A percentile compares a stretch with the other conserved stretches of the same genome.
Evolutionary conservation across 1,140 invertebrate genomes (phyloP).

Genomic region (Goniozus legneri): DNA sequence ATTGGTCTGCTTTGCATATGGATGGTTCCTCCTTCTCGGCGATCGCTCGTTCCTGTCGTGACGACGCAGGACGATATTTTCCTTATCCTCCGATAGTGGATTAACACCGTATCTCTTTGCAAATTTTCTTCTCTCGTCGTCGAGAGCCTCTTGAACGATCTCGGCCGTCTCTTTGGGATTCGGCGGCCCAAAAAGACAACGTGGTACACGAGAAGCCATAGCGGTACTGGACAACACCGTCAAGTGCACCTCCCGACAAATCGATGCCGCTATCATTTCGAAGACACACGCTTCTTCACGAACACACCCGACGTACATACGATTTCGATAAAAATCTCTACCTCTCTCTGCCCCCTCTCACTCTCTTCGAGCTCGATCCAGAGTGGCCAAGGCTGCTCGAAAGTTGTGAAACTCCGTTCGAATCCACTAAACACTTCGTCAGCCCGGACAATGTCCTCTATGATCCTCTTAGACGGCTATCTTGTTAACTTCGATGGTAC

Average conservation of each 20-base stretch:
- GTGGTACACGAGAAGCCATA: slow-evolving; percentile 41
- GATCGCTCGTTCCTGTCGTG: slow-evolving; percentile 27
- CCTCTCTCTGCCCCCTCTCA: neutral
- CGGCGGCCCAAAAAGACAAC: slow-evolving; percentile 44
- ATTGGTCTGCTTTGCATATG: slow-evolving; percentile 45
- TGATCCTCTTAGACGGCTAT: neutral
- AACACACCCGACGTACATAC: neutral
- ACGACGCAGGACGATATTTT: slow-evolving; percentile 34
- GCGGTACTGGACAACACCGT: slow-evolving; percentile 30
- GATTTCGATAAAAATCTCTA: too few species aligned
- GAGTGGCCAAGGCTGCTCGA: too few species aligned
- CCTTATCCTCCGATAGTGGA: slow-evolving; percentile 44
- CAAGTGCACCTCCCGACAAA: slow-evolving; percentile 44
- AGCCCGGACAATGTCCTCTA: too few species aligned
- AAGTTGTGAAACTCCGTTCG: neutral
- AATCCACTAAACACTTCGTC: neutral
- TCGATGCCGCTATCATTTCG: slow-evolving; percentile 45
- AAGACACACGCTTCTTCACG: neutral
- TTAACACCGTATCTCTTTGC: slow-evolving; percentile 45
- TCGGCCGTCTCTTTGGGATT: slow-evolving; percentile 43
- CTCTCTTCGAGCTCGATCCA: neutral
- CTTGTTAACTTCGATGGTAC: too few species aligned
- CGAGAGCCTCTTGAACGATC: slow-evolving; percentile 42
- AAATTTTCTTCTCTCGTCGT: slow-evolving; percentile 42
- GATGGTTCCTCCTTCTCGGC: slow-evolving; percentile 35